Evolutionary conservation across 92 coral and sea anemone species (phyloP).

Genomic region (Parazoanthus darwini): DNA sequence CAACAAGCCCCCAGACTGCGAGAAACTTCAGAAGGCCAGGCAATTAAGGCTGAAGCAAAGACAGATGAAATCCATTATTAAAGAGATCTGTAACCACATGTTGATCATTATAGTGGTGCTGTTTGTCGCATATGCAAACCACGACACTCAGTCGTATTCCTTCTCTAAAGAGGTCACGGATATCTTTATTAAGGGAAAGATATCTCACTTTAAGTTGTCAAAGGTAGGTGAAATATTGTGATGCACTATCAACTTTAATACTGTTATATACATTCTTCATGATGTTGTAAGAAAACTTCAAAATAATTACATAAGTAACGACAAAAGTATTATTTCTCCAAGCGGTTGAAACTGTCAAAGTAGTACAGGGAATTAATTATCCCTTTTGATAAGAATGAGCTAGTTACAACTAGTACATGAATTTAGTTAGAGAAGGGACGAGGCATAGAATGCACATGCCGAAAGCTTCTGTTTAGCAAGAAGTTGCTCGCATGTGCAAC

Average conservation of each 20-base stretch:
- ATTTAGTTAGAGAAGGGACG: too few relatives aligned
- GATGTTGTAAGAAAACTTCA: too few relatives aligned
- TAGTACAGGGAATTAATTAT: too few relatives aligned
- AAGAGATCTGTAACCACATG: slow-evolving; percentile 74
- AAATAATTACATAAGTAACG: background rate
- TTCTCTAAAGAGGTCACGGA: slow-evolving; percentile 66
- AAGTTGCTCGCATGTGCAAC: too few relatives aligned
- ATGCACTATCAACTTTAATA: too few relatives aligned
- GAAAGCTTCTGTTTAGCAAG: too few relatives aligned
- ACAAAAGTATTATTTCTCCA: too few relatives aligned
- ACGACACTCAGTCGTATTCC: slow-evolving; percentile 67
- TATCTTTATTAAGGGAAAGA: slow-evolving; percentile 59
- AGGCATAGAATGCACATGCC: too few relatives aligned
- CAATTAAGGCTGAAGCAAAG: slow-evolving; percentile 77
- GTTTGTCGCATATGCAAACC: slow-evolving; percentile 90
- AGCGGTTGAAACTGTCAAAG: too few relatives aligned
- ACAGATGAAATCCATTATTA: slow-evolving; percentile 80
- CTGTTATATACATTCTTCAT: too few relatives aligned
- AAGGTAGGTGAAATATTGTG: slow-evolving; percentile 44
- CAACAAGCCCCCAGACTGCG: slow-evolving; percentile 77
- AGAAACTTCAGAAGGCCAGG: slow-evolving; percentile 75
- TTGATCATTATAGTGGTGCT: slow-evolving; percentile 73
- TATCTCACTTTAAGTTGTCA: slow-evolving; percentile 34
- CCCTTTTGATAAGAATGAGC: too few relatives aligned
- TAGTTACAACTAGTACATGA: too few relatives aligned